These are phyloP conservation scores for Ladona fulva DNA, from an alignment of 1,140 invertebrate genomes.

Conservation along the genomic window DNA sequence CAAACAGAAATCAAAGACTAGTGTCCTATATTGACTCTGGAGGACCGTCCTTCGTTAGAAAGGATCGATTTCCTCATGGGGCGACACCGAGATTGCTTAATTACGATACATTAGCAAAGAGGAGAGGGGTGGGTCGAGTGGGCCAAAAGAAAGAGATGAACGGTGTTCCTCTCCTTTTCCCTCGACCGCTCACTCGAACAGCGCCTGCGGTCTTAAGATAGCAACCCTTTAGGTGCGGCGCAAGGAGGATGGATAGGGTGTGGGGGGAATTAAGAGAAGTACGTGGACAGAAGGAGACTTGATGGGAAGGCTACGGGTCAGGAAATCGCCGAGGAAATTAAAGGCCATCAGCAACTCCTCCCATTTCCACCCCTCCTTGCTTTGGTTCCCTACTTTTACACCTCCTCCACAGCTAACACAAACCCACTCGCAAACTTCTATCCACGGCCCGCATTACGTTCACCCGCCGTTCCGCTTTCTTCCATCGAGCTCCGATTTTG, in stretches of 20 bases:
- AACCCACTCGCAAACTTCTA: background rate
- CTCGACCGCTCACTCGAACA: background rate
- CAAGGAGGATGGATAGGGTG: background rate
- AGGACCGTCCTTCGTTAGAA: background rate
- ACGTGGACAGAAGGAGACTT: background rate
- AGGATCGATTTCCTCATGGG: background rate
- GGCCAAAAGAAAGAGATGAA: background rate
- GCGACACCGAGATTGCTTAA: background rate
- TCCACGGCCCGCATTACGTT: background rate
- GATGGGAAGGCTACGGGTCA: background rate
- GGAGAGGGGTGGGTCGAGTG: background rate
- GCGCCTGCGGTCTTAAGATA: background rate
- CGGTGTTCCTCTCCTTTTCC: background rate
- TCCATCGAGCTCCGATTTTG: background rate
- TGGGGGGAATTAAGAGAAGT: background rate
- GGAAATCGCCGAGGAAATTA: slow-evolving; percentile 8
- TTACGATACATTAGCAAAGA: background rate
- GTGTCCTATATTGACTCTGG: background rate
- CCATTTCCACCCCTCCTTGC: background rate
- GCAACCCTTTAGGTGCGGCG: background rate
- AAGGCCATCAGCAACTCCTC: background rate
- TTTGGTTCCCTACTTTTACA: background rate
- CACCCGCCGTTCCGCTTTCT: background rate
- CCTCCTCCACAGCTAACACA: background rate
- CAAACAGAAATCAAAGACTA: too few relatives aligned